Evolutionary conservation across 2,888 invertebrate species (phyloP), one percentile per base, ranked within the genome.

Genomic region (Euplagia quadripunctaria): DNA sequence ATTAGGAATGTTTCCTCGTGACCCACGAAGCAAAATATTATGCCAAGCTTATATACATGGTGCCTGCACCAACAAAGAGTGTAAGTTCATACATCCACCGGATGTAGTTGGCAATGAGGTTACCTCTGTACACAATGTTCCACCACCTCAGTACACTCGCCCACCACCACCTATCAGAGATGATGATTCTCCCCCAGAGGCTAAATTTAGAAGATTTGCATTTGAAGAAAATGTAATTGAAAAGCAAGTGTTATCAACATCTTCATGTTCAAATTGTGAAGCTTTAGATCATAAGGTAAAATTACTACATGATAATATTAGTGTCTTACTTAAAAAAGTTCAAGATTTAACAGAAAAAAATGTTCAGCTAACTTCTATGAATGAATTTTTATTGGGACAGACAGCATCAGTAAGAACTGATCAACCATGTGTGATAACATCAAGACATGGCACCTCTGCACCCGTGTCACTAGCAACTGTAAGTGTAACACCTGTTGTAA

Each of bases 41-140:
- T 97, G 97, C 88, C 97, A 97, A 90, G 97, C 97, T 78, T 96
- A 94, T 84, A 85, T 96, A 72, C 96, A 96, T 84, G 97, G 96
- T 43, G 94, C 95, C 64, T 97, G 97, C 84, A 89, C 93, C 63
- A 96, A 96, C 68, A 96, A 94, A 76, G 94, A 95, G 41, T 94
- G 94, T 76, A 89, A 91, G 70, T 88, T 89, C 75, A 80, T 91
- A 68, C 94, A 94, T 78, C 91, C 90, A 74, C 89, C 90, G 51
- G 92, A 94, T 71, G 70, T 89, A 55, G 82, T 86, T 64, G 84
- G 83, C 49, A 91, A 88, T 79, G 92, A 94, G 68, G 77, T 82
- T 9, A 76, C 87, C 17, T 84, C 88, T 67, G 81, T 87, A 31
- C 75, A 81, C 16, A 88, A 82, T 73, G 75, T 87, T 16, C 89